Evolutionary conservation across 1,140 invertebrate species (phyloP).

Genomic region (Drosophila cardini): DNA sequence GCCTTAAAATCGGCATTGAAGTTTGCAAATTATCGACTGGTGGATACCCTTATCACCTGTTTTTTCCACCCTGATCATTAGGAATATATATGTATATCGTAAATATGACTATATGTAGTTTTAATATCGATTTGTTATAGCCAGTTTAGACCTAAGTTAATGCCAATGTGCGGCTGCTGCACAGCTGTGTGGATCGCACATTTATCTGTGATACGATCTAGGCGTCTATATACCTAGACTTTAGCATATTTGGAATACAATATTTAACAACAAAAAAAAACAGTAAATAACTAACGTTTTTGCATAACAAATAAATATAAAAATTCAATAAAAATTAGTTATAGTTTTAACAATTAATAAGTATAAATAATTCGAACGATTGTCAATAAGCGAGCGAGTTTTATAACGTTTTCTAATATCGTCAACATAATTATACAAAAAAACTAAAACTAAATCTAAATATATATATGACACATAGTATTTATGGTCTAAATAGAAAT

Average conservation of each 20-base stretch:
- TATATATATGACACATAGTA: conserved; percentile 43
- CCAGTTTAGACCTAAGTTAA: conserved; percentile 61
- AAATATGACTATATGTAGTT: no score
- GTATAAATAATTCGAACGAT: conserved; percentile 34
- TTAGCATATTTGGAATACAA: conserved; percentile 39
- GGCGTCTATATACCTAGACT: conserved; percentile 59
- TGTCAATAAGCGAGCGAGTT: conserved; percentile 54
- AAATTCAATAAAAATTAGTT: conserved; percentile 31
- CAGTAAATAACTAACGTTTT: conserved; percentile 15
- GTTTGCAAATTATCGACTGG: no score
- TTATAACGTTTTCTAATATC: conserved; percentile 76
- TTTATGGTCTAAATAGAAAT: conserved; percentile 21
- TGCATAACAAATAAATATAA: no score
- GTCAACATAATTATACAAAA: conserved; percentile 45
- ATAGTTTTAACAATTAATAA: conserved; percentile 7
- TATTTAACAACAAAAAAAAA: conserved; percentile 17
- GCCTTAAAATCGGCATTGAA: no score
- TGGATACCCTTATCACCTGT: conserved; percentile 13
- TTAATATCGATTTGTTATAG: conserved; percentile 56
- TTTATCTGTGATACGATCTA: conserved; percentile 80
- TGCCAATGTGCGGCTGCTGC: conserved; percentile 60
- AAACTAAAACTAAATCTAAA: conserved; percentile 43
- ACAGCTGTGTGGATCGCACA: conserved; percentile 51
- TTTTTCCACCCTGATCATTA: neutral
- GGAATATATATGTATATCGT: neutral